Base-by-base conservation (phyloP, 2,113 vertebrate genomes). In the Plestiodon gilberti region DNA sequence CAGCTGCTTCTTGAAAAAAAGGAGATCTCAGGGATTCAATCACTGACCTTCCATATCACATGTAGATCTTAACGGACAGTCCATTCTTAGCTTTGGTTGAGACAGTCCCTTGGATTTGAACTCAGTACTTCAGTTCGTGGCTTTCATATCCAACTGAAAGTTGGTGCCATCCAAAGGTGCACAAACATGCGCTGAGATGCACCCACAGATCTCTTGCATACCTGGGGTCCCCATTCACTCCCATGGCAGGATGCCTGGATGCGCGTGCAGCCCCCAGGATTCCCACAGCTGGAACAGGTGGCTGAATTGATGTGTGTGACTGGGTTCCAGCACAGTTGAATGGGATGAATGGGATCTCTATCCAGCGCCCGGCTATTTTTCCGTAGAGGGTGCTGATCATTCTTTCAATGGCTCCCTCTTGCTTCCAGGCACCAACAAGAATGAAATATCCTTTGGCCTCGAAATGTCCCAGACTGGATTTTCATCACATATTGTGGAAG, bases 401-500 rank as follows among this genome's bases (percentile, higher is more conserved):
- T 52, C 28, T 6, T 28, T 52, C 78, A 15, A 40, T 33, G 3
- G 55, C 1, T 83, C 80, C 28, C 71, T 78, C 81, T 64, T 82
- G 78, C 84, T 57, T 25, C 52, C 86, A 99, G 99, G 99, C 87
- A 98, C 98, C 87, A 98, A 97, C 93, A 98, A 97, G 94, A 98
- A 98, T 0, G 98, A 98, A 84, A 98, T 97, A 35, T 97, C 98
- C 28, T 99, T 99, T 10, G 98, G 98, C 3, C 93, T 99, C 84
- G 99, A 99, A 93, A 99, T 99, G 99, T 99, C 98, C 8, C 99
- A 99, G 95, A 98, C 98, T 0, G 99, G 99, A n/a, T 99, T 99
- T 91, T 99, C 99, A 76, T 98, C 98, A 0, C 98, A 99, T 3
- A 94, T 99, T 59, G 98, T 99, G 35, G 98, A 98, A 97, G 99